Conservation (phyloP, 2,888 invertebrate species). For the Polia nebulosa region DNA sequence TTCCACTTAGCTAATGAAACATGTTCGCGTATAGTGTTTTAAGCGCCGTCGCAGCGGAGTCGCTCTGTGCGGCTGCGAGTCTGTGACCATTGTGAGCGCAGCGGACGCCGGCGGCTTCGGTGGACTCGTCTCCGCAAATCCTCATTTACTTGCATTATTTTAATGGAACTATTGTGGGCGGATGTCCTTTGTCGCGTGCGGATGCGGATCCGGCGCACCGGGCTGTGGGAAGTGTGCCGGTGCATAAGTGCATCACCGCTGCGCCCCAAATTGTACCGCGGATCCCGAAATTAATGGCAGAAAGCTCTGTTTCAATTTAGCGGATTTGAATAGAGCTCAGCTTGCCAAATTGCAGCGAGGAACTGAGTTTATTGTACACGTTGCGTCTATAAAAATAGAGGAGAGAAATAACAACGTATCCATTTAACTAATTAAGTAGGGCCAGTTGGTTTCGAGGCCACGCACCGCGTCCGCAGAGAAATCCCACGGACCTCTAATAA, state of each 20-base stretch:
- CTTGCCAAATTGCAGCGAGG: constrained; percentile 64
- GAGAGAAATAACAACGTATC: constrained; percentile 78
- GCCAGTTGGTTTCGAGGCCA: constrained; percentile 79
- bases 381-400: constrained; percentile 74
- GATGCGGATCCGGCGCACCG: constrained; percentile 82
- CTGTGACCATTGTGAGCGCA: constrained; percentile 79
- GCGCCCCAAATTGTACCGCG: constrained; percentile 83
- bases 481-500: constrained; percentile 86
- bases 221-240: constrained; percentile 86
- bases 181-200: constrained; percentile 89
- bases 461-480: constrained; percentile 81
- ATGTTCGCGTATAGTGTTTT: constrained; percentile 90
- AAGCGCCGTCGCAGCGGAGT: constrained; percentile 80
- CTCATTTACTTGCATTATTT: constrained; percentile 91
- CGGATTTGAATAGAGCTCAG: constrained; percentile 73
- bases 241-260: constrained; percentile 85
- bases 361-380: constrained; percentile 79
- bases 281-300: constrained; percentile 80
- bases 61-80: constrained; percentile 68
- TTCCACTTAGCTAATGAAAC: constrained; percentile 92
- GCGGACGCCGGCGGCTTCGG: constrained; percentile 83
- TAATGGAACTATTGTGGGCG: constrained; percentile 91
- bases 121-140: constrained; percentile 88
- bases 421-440: constrained; percentile 89
- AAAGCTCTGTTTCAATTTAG: constrained; percentile 81